Evolutionary conservation across 2,797 vertebrate species (phyloP).

Genomic region (Ctenochaetus hawaiiensis): DNA sequence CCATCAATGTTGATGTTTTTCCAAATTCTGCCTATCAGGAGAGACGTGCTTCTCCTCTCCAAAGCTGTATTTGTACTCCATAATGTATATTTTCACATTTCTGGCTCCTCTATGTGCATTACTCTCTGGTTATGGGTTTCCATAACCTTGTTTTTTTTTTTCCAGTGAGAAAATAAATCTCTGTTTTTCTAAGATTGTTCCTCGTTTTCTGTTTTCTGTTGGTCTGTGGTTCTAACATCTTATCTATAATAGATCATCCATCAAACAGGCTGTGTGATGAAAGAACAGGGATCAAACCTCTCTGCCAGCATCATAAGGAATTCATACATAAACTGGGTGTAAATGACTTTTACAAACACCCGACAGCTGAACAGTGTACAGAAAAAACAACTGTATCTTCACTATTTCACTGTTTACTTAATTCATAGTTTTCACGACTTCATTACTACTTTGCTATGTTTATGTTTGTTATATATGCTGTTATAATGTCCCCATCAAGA

Average conservation of each 20-base stretch:
- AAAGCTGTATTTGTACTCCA: slow-evolving; percentile 39
- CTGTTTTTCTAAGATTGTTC: slow-evolving; percentile 63
- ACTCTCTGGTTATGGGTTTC: slow-evolving; percentile 50
- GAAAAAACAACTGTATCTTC: not conserved
- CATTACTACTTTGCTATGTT: not conserved
- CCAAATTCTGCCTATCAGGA: slow-evolving; percentile 26
- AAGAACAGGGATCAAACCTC: slow-evolving; percentile 35
- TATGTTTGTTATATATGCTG: too few species aligned
- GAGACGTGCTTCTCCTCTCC: slow-evolving; percentile 30
- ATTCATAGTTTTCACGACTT: not conserved
- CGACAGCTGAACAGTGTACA: not conserved
- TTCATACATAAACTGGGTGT: slow-evolving; percentile 39
- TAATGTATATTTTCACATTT: slow-evolving; percentile 39
- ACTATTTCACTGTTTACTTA: not conserved
- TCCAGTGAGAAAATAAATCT: slow-evolving; percentile 72
- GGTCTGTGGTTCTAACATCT: slow-evolving; percentile 1
- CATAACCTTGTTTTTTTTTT: slow-evolving; percentile 57
- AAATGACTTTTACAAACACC: slow-evolving; percentile 15
- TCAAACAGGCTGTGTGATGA: slow-evolving; percentile 19
- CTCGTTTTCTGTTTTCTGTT: not conserved
- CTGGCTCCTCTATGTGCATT: slow-evolving; percentile 50
- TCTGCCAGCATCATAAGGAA: slow-evolving; percentile 29
- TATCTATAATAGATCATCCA: slow-evolving; percentile 30
- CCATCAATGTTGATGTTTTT: not conserved
- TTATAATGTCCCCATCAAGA: too few species aligned